Percentiles rank a stretch among this genome's conserved stretches.
These are phyloP conservation scores for Macrotus californicus DNA, from an alignment of 2,113 vertebrate genomes.

Conservation along the genomic window DNA sequence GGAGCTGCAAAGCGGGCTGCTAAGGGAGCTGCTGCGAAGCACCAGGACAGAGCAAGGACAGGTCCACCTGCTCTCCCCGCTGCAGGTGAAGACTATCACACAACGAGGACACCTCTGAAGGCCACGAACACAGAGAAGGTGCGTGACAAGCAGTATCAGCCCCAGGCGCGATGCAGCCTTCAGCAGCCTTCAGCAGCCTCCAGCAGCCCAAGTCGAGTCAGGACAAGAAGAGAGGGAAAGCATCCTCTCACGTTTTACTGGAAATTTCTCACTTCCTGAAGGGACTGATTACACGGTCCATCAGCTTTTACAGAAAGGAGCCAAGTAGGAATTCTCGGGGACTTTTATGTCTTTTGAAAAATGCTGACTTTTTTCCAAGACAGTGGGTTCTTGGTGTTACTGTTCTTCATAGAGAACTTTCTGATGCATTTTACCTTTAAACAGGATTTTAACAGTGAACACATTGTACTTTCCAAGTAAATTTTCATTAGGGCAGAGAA, in stretches of 20 bases:
- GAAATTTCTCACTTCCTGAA: neutral
- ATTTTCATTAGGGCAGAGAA: neutral
- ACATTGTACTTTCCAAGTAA: neutral
- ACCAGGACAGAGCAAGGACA: accelerated
- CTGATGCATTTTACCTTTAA: neutral
- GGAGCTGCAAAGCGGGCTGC: neutral
- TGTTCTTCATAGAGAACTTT: neutral
- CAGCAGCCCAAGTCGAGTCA: neutral
- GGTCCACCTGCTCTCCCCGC: neutral
- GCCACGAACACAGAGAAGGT: neutral
- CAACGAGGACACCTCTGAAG: neutral
- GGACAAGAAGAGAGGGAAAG: neutral
- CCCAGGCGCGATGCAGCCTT: neutral
- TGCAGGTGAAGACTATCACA: neutral
- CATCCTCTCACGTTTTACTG: neutral
- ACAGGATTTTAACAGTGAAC: neutral
- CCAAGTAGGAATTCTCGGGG: neutral
- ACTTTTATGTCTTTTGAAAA: neutral
- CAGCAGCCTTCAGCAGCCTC: neutral
- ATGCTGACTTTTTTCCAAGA: neutral
- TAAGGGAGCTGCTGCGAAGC: neutral
- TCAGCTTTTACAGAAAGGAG: neutral
- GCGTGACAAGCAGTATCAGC: accelerated
- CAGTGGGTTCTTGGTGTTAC: neutral
- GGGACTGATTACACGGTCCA: neutral